A percentile compares a stretch with the other conserved stretches of the same genome.
Evolutionary conservation across 1,140 invertebrate species (phyloP).

Genomic region (Tetramorium simillimum): DNA sequence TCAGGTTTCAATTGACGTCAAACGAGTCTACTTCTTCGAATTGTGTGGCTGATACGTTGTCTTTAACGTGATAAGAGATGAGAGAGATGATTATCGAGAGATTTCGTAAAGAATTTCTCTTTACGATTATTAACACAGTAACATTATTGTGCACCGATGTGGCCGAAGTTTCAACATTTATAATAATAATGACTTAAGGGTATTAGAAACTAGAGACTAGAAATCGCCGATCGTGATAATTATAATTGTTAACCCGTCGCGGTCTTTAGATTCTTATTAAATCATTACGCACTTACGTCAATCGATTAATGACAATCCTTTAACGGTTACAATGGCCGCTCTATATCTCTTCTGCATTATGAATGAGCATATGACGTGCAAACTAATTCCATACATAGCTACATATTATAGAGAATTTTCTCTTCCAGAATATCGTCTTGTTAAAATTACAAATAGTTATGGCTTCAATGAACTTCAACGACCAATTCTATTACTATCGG

Average conservation of each 20-base stretch:
- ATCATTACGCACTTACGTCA: conserved; percentile 17
- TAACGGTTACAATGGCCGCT: neutral
- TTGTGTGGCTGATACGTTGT: neutral
- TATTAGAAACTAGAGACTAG: neutral
- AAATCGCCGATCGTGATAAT: neutral
- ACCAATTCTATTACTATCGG: neutral
- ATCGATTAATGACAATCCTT: conserved; percentile 14
- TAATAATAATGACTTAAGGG: neutral
- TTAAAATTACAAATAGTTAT: neutral
- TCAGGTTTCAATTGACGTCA: conserved; percentile 22
- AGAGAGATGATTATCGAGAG: neutral
- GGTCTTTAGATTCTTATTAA: neutral
- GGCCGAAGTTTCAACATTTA: neutral
- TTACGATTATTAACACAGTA: neutral
- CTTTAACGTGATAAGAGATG: neutral
- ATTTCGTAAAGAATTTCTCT: neutral
- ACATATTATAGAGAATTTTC: neutral
- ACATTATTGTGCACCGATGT: neutral
- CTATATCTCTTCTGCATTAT: conserved; percentile 38
- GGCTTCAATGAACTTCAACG: neutral
- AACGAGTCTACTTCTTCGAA: neutral
- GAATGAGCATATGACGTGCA: conserved; percentile 39
- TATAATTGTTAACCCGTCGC: neutral
- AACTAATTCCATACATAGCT: neutral
- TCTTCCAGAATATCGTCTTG: neutral